Evolutionary conservation across 2,888 invertebrate genomes (phyloP), one percentile per base, ranked within the genome.

Genomic region (Standfussiana lucernea): DNA sequence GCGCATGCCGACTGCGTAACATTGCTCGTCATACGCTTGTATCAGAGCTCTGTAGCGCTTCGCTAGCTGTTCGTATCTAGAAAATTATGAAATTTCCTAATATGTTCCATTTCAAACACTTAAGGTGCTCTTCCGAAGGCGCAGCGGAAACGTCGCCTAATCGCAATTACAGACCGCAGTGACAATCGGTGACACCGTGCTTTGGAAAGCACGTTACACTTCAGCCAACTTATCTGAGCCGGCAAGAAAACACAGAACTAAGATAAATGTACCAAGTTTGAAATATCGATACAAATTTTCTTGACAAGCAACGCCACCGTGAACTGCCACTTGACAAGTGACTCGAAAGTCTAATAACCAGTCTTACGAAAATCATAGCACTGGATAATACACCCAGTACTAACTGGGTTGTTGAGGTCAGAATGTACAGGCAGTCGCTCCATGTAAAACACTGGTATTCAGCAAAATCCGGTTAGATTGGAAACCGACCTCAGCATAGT

Each of bases 21-120:
- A 93, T 37, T 93, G 93, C 35, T 93, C 92, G 53, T 95, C 92
- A 86, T 94, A 95, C 0, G 92, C 92, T 86, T 90, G 90, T 0
- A 95, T 87, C 0, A 96, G 90, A 0, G 92, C 82, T 76, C 93
- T 91, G 88, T 96, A 96, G 8, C 94, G 94, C 76, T 94, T 95
- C 6, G 93, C 93, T 50, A 96, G 86, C 78, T 96, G 95, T 89
- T 96, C 95, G 79, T 96, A 96, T 82, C 96, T 96, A 62, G 6
- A 86, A 73, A 40, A 18, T n/a, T 10, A 40, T 8, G 18, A n/a
- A 35, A 10, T 28, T 56, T 56, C 6, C 56, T 15, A 0, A 13
- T 28, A 56, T 28, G 28, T 56, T 28, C 2, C 2, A 28, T 56
- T 28, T 56, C 1, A 35, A 61, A 61, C 11, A 61, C 5, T 32